Percentiles rank a stretch among this genome's conserved stretches.
phyloP scores from a whole-genome alignment of 2,113 vertebrate species.

The Brachypteracias leptosomus region DNA sequence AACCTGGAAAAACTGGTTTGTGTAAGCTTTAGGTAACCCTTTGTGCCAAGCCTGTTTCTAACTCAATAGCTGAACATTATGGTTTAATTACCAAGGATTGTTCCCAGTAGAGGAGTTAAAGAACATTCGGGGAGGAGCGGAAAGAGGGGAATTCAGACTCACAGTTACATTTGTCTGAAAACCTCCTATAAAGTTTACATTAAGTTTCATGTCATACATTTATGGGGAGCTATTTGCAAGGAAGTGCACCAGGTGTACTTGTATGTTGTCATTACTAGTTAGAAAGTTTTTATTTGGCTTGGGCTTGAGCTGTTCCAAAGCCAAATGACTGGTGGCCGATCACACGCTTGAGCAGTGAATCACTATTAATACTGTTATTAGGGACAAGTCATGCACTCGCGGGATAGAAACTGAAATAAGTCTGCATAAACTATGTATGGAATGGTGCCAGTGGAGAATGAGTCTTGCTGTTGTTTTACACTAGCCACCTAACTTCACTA shows the following conservation, averaged over 20 bases:
- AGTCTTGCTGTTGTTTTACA: background rate
- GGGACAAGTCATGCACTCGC: background rate
- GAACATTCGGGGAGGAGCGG: background rate
- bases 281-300: background rate
- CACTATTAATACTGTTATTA: background rate
- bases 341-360: background rate
- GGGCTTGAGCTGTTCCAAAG: background rate
- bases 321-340: background rate
- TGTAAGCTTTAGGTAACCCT: conserved; percentile 14
- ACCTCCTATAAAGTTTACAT: background rate
- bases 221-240: background rate
- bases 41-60: conserved; percentile 17
- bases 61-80: background rate
- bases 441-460: background rate
- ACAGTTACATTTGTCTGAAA: background rate
- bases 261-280: background rate
- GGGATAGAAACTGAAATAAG: background rate
- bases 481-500: background rate
- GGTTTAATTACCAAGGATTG: background rate
- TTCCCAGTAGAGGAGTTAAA: conserved; percentile 1
- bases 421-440: background rate
- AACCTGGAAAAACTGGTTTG: conserved; percentile 62
- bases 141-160: background rate
- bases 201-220: background rate
- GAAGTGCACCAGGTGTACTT: background rate